Evolutionary conservation across 2,113 vertebrate genomes (phyloP).

Genomic region (Platichthys stellatus): DNA sequence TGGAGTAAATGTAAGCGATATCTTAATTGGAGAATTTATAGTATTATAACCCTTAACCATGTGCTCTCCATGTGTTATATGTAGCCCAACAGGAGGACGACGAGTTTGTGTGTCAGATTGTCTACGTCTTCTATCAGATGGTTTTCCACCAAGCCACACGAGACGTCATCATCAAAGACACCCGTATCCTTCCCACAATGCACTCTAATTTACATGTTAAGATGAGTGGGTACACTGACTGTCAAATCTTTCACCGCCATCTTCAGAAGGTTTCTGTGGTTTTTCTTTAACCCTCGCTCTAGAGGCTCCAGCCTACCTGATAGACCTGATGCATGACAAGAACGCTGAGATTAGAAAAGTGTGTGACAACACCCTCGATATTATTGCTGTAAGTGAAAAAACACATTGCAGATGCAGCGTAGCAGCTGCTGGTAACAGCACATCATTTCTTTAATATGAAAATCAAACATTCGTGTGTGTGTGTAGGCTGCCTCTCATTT

Average conservation of each 20-base stretch:
- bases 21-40: not conserved
- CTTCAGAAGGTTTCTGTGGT: not conserved
- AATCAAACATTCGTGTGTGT: not conserved
- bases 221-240: not conserved
- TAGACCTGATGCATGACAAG: constrained; percentile 98
- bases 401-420: not conserved
- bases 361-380: constrained; percentile 96
- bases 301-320: constrained; percentile 97
- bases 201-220: not conserved
- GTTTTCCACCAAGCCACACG: constrained; percentile 98
- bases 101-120: constrained; percentile 99
- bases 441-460: not conserved
- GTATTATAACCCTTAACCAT: not conserved
- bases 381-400: constrained; percentile 90
- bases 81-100: constrained; percentile 96
- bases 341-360: constrained; percentile 96
- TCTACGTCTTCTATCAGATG: constrained; percentile 99
- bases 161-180: constrained; percentile 98
- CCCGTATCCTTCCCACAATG: constrained; percentile 88
- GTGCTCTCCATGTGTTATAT: constrained; percentile 3
- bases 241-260: not conserved
- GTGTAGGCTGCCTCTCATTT: not conserved
- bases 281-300: constrained; percentile 79
- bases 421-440: too few relatives aligned
- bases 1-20: not conserved